These are phyloP conservation scores for Gila robusta DNA, from an alignment of 2,797 vertebrate species.

Conservation along the genomic window DNA sequence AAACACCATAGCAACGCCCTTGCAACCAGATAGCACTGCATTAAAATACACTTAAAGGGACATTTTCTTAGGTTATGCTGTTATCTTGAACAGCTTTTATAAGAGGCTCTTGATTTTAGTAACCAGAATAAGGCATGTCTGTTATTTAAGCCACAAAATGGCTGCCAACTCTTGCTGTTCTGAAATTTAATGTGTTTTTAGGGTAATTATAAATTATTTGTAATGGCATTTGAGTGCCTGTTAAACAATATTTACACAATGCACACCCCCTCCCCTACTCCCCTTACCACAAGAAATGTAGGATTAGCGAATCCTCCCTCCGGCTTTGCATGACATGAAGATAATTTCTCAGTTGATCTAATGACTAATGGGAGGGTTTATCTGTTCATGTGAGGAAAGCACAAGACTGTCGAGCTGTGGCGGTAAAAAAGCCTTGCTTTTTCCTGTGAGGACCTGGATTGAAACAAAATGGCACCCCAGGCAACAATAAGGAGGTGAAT, in stretches of 20 bases:
- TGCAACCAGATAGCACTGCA: not conserved
- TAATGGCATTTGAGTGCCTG: constrained; percentile 1
- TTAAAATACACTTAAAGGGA: not conserved
- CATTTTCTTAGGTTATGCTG: constrained; percentile 7
- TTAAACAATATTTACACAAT: constrained; percentile 48
- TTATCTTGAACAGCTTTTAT: not conserved
- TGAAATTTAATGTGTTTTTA: constrained; percentile 27
- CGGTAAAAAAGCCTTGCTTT: not conserved
- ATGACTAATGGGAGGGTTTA: constrained; percentile 34
- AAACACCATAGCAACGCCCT: not conserved
- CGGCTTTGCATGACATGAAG: constrained; percentile 16
- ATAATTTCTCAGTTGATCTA: constrained; percentile 36
- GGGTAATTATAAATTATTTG: constrained; percentile 24
- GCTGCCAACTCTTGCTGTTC: not conserved
- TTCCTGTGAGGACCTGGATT: constrained; percentile 1
- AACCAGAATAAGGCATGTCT: not conserved
- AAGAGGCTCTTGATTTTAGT: not conserved
- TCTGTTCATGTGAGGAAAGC: constrained; percentile 14
- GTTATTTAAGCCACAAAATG: constrained; percentile 17
- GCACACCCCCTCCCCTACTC: not conserved
- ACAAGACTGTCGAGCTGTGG: not conserved
- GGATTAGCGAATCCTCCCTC: constrained; percentile 22
- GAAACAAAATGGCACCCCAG: constrained; percentile 45
- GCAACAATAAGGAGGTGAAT: constrained; percentile 28
- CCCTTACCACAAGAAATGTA: not conserved